A percentile compares a stretch with the other conserved stretches of the same genome.
Conservation (phyloP, 2,888 invertebrate genomes). For the Hypena proboscidalis region DNA sequence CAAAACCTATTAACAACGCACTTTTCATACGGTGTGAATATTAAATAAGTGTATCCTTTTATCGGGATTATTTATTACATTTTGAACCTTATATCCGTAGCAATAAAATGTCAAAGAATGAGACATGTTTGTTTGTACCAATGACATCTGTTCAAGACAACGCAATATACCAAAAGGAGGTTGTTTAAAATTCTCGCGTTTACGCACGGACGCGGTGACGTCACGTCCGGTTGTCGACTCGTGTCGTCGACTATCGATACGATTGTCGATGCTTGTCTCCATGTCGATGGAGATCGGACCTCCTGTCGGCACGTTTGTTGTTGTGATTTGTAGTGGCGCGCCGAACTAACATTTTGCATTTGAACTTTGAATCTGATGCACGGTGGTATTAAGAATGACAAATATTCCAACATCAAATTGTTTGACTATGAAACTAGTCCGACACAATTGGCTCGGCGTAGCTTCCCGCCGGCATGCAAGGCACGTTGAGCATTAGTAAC, state of each 20-base stretch:
- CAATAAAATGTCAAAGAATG: conserved; percentile 54
- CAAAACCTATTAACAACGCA: conserved; percentile 70
- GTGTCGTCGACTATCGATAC: conserved; percentile 57
- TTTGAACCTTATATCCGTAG: conserved; percentile 54
- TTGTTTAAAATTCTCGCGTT: conserved; percentile 83
- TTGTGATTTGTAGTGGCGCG: conserved; percentile 76
- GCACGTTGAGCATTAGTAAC: conserved; percentile 45
- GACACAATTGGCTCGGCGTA: conserved; percentile 11
- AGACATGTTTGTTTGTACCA: conserved; percentile 62
- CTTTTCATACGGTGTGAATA: conserved; percentile 74
- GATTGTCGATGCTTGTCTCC: conserved; percentile 66
- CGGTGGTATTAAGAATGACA: conserved; percentile 4
- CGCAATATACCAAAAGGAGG: conserved; percentile 74
- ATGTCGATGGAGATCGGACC: conserved; percentile 72
- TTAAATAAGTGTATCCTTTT: conserved; percentile 57
- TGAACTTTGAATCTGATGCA: conserved; percentile 56
- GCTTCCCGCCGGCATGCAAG: conserved; percentile 33
- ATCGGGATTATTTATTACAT: conserved; percentile 36
- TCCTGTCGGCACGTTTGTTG: conserved; percentile 80
- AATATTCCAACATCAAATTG: neutral
- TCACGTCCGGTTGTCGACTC: conserved; percentile 75
- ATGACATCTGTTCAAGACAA: conserved; percentile 74
- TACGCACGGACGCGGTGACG: conserved; percentile 74
- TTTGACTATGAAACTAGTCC: neutral
- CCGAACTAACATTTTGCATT: conserved; percentile 64